Evolutionary conservation across 2,113 vertebrate genomes (phyloP).

Genomic region (Blennius ocellaris): DNA sequence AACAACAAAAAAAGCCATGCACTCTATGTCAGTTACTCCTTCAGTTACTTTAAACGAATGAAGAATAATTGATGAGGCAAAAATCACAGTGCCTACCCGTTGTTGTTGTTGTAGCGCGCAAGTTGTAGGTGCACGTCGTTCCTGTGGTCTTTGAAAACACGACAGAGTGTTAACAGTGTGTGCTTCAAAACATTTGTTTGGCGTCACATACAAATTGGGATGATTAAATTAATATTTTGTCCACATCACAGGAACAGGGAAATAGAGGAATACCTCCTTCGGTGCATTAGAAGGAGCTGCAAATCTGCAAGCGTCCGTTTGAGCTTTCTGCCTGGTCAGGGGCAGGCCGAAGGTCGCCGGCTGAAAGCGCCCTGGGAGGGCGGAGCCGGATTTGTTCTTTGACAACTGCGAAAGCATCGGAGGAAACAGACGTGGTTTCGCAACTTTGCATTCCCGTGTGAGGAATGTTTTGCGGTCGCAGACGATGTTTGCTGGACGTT

Average conservation of each 20-base stretch:
- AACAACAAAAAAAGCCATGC: too few relatives aligned
- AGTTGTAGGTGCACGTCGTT: conserved; percentile 34
- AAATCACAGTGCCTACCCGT: conserved; percentile 45
- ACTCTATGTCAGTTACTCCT: too few relatives aligned
- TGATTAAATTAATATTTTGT: neutral
- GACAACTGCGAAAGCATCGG: conserved; percentile 24
- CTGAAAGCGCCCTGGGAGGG: conserved; percentile 15
- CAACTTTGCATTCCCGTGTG: neutral
- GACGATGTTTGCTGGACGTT: conserved; percentile 46
- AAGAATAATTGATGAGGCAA: too few relatives aligned
- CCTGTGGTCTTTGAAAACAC: conserved; percentile 44
- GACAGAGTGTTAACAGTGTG: conserved; percentile 1
- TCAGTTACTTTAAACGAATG: too few relatives aligned
- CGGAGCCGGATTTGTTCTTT: conserved; percentile 38
- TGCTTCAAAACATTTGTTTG: neutral
- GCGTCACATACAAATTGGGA: neutral
- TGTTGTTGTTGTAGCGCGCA: conserved; percentile 37
- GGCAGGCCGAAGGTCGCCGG: conserved; percentile 1
- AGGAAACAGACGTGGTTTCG: conserved; percentile 22
- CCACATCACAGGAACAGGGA: neutral
- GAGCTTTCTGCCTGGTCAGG: conserved; percentile 34
- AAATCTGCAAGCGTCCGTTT: conserved; percentile 26
- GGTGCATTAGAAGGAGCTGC: conserved; percentile 14
- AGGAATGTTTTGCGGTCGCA: conserved; percentile 54
- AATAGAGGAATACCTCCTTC: conserved; percentile 28